Percentiles rank a stretch among this genome's conserved stretches.
These are phyloP conservation scores for Drusus annulatus DNA, from an alignment of 1,140 invertebrate species.

Conservation along the genomic window DNA sequence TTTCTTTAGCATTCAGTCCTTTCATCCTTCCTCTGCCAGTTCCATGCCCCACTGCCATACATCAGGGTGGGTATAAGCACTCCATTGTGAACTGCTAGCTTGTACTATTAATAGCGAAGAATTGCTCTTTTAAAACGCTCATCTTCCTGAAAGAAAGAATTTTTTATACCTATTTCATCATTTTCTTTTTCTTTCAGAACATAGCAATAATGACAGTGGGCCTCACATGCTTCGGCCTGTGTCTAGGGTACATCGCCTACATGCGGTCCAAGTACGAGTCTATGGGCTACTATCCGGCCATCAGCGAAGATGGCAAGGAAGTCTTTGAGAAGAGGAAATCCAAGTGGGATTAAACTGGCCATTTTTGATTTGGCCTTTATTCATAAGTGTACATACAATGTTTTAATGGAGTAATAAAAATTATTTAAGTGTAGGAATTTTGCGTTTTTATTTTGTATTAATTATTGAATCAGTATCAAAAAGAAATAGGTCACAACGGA, in stretches of 20 bases:
- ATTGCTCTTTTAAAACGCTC: too few species aligned
- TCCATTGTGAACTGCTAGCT: too few species aligned
- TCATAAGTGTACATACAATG: constrained; percentile 19
- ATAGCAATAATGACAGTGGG: constrained; percentile 85
- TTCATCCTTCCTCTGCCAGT: too few species aligned
- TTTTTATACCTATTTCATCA: too few species aligned
- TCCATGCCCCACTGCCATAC: too few species aligned
- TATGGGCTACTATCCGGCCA: constrained; percentile 84
- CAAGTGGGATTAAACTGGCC: constrained; percentile 76
- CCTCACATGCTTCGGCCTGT: constrained; percentile 77
- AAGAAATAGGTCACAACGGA: too few species aligned
- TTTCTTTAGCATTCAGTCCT: too few species aligned
- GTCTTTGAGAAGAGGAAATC: constrained; percentile 83
- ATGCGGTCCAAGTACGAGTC: constrained; percentile 84
- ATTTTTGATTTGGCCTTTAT: constrained; percentile 2
- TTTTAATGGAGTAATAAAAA: constrained; percentile 27
- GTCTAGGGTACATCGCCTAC: constrained; percentile 85
- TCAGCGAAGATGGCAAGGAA: constrained; percentile 81
- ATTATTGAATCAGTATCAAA: too few species aligned
- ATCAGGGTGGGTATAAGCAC: too few species aligned
- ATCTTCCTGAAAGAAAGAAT: too few species aligned
- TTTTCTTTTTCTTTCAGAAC: constrained; percentile 78
- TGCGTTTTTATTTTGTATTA: too few species aligned
- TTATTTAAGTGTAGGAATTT: background rate
- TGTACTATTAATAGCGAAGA: too few species aligned